Base-by-base conservation (phyloP, 2,888 invertebrate species). In the Ernsta delagoae region DNA sequence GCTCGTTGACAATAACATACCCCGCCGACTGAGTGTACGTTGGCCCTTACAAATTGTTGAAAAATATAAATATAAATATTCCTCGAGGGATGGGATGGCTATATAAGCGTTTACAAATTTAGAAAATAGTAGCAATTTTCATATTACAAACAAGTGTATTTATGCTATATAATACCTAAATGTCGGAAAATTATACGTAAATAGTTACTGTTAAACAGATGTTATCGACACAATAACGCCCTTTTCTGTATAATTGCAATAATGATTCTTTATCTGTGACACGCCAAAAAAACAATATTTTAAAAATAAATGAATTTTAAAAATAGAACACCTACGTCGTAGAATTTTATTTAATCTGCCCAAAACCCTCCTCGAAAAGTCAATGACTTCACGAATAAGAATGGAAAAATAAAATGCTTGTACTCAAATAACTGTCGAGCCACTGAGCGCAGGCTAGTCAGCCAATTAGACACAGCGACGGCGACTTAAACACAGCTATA, bases 401-500 rank as follows among this genome's bases (percentile, higher is more conserved):
- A 65, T 43, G 53, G 67, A 61, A 36, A 62, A 53, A 70, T 60
- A 61, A 48, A 57, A 36, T 43, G 59, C 65, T 60, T 62, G 65
- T 39, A 71, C 53, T 56, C 67, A 53, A 73, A 73, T 70, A 68
- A 65, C 34, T 54, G 9, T 56, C 64, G 48, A 67, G 67, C 45
- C 67, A 67, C 45, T 61, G 67, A 67, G 39, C 60, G 53, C 53
- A n/a, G 24, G 31, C 31, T n/a, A 70, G 63, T 65, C 65, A 59
- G 62, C 56, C 65, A 73, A 73, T 73, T 75, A 75, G 69, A 70
- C 36, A 57, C 65, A 71, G 69, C 50, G 45, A 68, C 70, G 71
- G 62, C 71, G 68, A 70, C 70, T 65, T 67, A 75, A 79, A 78
- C 78, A 74, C 75, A 70, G 72, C 71, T 71, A 68, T 83, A 84